These are phyloP conservation scores for Platerodrilus igneus DNA, from an alignment of 2,888 invertebrate genomes.

Conservation along the genomic window DNA sequence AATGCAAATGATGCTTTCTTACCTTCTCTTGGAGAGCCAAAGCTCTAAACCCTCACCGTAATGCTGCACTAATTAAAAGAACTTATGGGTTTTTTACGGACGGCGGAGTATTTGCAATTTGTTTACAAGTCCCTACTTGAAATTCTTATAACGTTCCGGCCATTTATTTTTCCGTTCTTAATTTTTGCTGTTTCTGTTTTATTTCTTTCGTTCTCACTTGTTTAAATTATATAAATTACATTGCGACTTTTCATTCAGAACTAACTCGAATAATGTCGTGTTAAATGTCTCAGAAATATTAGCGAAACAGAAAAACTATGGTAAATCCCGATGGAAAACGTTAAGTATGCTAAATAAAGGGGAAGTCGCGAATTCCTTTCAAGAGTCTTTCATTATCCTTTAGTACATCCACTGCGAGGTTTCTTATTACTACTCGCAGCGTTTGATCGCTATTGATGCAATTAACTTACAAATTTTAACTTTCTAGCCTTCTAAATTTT, in stretches of 20 bases:
- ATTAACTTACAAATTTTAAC: conserved; percentile 15
- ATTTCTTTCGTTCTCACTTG: conserved; percentile 35
- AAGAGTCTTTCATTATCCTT: conserved; percentile 44
- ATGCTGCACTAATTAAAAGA: conserved; percentile 45
- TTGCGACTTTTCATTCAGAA: conserved; percentile 37
- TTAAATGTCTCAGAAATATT: conserved; percentile 44
- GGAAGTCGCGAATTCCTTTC: conserved; percentile 35
- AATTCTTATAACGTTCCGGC: conserved; percentile 38
- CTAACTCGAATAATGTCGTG: conserved; percentile 37
- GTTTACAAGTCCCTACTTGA: conserved; percentile 36
- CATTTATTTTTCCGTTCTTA: conserved; percentile 41
- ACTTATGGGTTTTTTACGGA: conserved; percentile 41
- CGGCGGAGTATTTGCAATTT: conserved; percentile 41
- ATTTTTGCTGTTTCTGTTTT: conserved; percentile 39
- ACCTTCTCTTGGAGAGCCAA: conserved; percentile 15
- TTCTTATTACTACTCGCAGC: conserved; percentile 40
- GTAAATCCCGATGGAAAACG: conserved; percentile 32
- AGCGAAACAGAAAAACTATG: conserved; percentile 35
- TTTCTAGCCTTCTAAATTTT: conserved; percentile 18
- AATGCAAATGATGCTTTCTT: conserved; percentile 34
- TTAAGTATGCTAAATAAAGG: conserved; percentile 38
- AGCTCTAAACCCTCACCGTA: conserved; percentile 29
- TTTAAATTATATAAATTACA: conserved; percentile 40
- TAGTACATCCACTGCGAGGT: conserved; percentile 33
- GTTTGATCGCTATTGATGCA: conserved; percentile 24